Evolutionary conservation across 2,797 vertebrate genomes (phyloP).

Genomic region (Gouania willdenowi): DNA sequence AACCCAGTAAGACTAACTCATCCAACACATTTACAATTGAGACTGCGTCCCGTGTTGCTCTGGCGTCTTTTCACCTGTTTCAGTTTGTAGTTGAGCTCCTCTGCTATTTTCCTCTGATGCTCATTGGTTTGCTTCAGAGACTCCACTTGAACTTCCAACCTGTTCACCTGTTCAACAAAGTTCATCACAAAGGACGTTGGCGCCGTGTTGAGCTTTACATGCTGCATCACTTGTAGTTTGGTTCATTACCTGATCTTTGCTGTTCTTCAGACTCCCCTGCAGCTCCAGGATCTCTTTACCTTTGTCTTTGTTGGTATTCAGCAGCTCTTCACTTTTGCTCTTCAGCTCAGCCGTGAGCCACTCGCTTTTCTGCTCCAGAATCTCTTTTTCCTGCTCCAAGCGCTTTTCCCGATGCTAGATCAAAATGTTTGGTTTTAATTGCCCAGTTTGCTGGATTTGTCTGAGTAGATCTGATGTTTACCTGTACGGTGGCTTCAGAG

Average conservation of each 20-base stretch:
- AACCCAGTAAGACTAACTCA: no score
- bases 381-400: constrained; percentile 91
- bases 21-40: no score
- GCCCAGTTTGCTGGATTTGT: background rate
- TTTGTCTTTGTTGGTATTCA: constrained; percentile 81
- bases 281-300: constrained; percentile 89
- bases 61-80: constrained; percentile 81
- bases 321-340: constrained; percentile 89
- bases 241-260: constrained; percentile 83
- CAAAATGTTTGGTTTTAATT: background rate
- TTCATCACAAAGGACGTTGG: no score
- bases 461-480: constrained; percentile 37
- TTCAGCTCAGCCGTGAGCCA: constrained; percentile 88
- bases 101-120: constrained; percentile 83
- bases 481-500: constrained; percentile 87
- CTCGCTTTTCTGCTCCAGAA: constrained; percentile 83
- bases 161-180: constrained; percentile 74
- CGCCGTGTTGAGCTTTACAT: no score
- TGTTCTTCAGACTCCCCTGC: constrained; percentile 81
- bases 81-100: constrained; percentile 87
- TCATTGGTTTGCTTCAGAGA: constrained; percentile 82
- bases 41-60: no score
- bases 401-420: constrained; percentile 88
- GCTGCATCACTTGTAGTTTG: background rate
- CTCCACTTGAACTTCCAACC: constrained; percentile 82